Evolutionary conservation across 1,140 invertebrate species (phyloP).

Genomic region (Anoplophora glabripennis): DNA sequence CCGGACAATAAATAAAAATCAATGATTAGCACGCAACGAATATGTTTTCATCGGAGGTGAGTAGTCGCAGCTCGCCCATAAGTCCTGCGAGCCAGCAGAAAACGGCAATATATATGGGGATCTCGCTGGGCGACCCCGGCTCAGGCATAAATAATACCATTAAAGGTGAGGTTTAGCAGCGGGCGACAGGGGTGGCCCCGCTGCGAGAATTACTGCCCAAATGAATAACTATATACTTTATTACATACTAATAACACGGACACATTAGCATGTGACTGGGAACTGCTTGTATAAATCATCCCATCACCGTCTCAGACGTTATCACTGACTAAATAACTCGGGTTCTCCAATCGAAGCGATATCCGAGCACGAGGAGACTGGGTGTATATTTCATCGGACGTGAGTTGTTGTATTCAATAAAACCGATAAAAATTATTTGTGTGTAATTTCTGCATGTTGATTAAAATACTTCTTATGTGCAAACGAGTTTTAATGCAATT

Average conservation of each 20-base stretch:
- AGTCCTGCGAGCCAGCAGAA: slow-evolving; percentile 20
- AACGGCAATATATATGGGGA: slow-evolving; percentile 24
- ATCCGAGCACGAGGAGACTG: too few species aligned
- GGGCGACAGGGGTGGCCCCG: slow-evolving; percentile 40
- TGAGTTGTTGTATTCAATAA: too few species aligned
- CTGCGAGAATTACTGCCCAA: slow-evolving; percentile 50
- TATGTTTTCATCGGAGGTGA: slow-evolving; percentile 32
- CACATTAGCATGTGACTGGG: slow-evolving; percentile 47
- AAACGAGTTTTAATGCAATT: too few species aligned
- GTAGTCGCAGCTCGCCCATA: slow-evolving; percentile 22
- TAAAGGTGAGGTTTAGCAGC: slow-evolving; percentile 51
- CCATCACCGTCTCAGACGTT: slow-evolving; percentile 29
- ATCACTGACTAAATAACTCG: slow-evolving; percentile 26
- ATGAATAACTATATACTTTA: slow-evolving; percentile 52
- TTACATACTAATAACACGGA: slow-evolving; percentile 51
- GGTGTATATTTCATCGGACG: too few species aligned
- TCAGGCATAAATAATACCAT: slow-evolving; percentile 49
- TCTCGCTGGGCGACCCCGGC: slow-evolving; percentile 26
- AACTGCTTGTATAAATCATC: slow-evolving; percentile 35
- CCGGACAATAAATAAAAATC: too few species aligned
- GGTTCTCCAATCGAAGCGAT: slow-evolving; percentile 3
- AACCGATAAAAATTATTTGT: too few species aligned
- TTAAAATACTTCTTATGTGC: too few species aligned
- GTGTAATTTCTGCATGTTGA: too few species aligned
- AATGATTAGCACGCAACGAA: not conserved